Percentiles rank a stretch among this genome's conserved stretches.
phyloP scores from a whole-genome alignment of 2,888 invertebrate genomes.

The Polia nebulosa region DNA sequence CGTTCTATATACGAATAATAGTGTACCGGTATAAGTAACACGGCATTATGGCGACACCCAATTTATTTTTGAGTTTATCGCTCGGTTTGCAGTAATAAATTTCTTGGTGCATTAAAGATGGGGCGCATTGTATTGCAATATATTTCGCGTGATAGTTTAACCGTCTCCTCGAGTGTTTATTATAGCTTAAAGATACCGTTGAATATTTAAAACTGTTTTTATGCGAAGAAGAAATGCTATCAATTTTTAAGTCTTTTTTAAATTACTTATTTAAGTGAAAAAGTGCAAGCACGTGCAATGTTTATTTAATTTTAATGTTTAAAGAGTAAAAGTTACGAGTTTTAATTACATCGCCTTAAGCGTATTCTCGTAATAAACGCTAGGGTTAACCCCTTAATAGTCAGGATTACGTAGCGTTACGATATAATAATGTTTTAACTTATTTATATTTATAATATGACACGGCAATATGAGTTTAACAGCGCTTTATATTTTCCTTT shows the following conservation, averaged over 20 bases:
- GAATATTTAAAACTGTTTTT: conserved; percentile 56
- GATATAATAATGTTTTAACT: conserved; percentile 17
- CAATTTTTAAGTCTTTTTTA: conserved; percentile 29
- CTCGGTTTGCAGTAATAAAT: conserved; percentile 76
- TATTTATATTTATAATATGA: conserved; percentile 42
- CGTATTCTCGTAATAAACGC: conserved; percentile 13
- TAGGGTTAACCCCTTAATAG: conserved; percentile 30
- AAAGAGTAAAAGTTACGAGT: conserved; percentile 29
- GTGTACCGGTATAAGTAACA: conserved; percentile 62
- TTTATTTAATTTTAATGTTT: conserved; percentile 42
- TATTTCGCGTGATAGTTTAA: conserved; percentile 71
- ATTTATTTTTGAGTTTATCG: conserved; percentile 82
- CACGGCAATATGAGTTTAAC: conserved; percentile 49
- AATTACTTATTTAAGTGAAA: conserved; percentile 18
- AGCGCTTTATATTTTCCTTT: conserved; percentile 41
- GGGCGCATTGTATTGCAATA: conserved; percentile 73
- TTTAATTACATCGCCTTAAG: conserved; percentile 36
- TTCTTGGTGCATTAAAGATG: conserved; percentile 73
- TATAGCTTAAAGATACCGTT: conserved; percentile 66
- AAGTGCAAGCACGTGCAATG: conserved; percentile 18
- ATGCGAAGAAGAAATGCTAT: conserved; percentile 17
- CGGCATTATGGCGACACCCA: conserved; percentile 74
- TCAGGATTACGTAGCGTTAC: conserved; percentile 46
- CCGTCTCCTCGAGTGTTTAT: conserved; percentile 67
- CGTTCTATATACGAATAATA: conserved; percentile 61